Conservation (phyloP, 2,888 invertebrate species). For the Lepidocyrtoides sp. region DNA sequence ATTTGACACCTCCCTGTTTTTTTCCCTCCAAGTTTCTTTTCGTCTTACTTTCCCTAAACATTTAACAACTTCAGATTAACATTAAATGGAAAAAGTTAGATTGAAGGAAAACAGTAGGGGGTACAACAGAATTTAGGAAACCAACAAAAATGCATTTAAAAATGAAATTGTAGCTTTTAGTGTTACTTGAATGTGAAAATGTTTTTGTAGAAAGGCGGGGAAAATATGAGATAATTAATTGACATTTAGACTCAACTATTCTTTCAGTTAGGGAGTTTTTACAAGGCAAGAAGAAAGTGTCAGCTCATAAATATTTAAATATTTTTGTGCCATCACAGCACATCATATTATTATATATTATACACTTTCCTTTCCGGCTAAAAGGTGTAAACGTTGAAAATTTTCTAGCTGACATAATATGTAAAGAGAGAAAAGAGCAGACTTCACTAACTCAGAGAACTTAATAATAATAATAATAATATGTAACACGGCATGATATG, state of each 20-base stretch:
- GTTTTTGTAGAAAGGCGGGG: constrained; percentile 16
- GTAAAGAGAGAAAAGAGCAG: not conserved
- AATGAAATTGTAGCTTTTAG: no score
- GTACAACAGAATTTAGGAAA: not conserved
- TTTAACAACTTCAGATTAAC: constrained; percentile 52
- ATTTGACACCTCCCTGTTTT: not conserved
- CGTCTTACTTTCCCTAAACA: constrained; percentile 41
- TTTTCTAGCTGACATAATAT: not conserved
- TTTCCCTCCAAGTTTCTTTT: not conserved
- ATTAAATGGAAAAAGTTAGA: not conserved
- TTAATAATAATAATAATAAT: not conserved
- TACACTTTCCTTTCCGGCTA: not conserved
- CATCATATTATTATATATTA: no score
- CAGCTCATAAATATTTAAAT: constrained; percentile 62
- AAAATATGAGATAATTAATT: constrained; percentile 69
- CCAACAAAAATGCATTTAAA: no score
- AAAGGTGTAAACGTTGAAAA: not conserved
- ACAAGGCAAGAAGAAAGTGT: no score
- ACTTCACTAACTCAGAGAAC: not conserved
- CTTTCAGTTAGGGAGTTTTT: not conserved
- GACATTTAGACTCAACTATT: constrained; percentile 64
- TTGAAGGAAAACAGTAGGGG: not conserved
- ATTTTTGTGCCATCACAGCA: not conserved
- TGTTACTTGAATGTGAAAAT: not conserved
- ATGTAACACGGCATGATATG: not conserved